phyloP scores from a whole-genome alignment of 2,888 invertebrate genomes.

The Troides aeacus region DNA sequence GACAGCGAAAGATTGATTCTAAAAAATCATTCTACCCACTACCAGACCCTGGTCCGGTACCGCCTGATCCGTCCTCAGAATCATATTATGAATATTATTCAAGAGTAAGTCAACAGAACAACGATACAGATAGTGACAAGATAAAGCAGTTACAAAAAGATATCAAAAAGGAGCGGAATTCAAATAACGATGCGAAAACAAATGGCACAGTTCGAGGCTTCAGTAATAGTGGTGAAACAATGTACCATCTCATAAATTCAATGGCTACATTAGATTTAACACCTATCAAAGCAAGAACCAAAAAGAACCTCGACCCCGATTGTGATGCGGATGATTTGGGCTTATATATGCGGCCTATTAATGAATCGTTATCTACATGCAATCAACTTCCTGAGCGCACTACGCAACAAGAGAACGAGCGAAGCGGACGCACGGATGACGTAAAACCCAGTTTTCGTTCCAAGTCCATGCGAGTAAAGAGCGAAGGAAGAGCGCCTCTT shows the following conservation, averaged over 20 bases:
- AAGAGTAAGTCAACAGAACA: conserved; percentile 74
- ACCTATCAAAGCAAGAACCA: conserved; percentile 63
- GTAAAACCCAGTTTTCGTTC: conserved; percentile 74
- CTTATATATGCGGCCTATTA: conserved; percentile 71
- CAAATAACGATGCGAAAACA: conserved; percentile 39
- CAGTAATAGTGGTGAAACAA: conserved; percentile 53
- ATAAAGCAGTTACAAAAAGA: conserved; percentile 66
- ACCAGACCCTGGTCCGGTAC: conserved; percentile 73
- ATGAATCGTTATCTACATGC: conserved; percentile 70
- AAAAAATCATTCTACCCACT: conserved; percentile 67
- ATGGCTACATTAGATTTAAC: conserved; percentile 73
- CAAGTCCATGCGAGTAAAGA: conserved; percentile 76
- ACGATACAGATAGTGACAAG: conserved; percentile 74
- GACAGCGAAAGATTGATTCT: conserved; percentile 72
- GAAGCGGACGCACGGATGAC: conserved; percentile 68
- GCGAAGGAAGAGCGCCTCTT: conserved; percentile 72
- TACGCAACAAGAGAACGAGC: conserved; percentile 61
- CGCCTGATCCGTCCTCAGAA: conserved; percentile 71
- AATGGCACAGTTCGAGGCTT: conserved; percentile 38
- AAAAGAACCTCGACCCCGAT: conserved; percentile 59
- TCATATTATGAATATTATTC: conserved; percentile 78
- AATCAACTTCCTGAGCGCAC: conserved; percentile 70
- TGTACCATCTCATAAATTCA: conserved; percentile 72
- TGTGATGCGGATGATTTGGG: conserved; percentile 72
- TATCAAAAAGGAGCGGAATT: conserved; percentile 53